These are phyloP conservation scores for Mustelus asterias DNA, from an alignment of 2,113 vertebrate species.

Conservation along the genomic window DNA sequence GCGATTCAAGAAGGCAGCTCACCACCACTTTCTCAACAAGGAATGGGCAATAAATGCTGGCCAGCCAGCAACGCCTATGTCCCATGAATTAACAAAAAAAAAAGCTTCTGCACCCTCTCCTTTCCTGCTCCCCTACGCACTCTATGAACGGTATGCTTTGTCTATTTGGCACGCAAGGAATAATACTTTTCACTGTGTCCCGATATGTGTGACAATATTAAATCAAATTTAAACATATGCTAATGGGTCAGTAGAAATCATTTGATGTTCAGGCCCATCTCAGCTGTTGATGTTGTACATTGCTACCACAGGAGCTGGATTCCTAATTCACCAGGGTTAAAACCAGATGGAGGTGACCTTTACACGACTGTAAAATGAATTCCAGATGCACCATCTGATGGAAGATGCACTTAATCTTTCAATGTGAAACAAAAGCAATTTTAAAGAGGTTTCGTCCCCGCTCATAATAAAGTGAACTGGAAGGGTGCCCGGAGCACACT, in stretches of 20 bases:
- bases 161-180: too few relatives aligned
- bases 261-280: not conserved
- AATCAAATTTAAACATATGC: not conserved
- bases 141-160: too few relatives aligned
- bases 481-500: not conserved
- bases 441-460: not conserved
- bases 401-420: not conserved
- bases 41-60: too few relatives aligned
- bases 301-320: not conserved
- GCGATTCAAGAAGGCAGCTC: too few relatives aligned
- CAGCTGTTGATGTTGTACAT: not conserved
- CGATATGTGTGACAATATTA: not conserved
- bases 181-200: too few relatives aligned
- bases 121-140: too few relatives aligned
- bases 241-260: not conserved
- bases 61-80: too few relatives aligned
- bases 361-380: not conserved
- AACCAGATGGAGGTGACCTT: not conserved
- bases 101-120: too few relatives aligned
- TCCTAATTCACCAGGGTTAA: not conserved
- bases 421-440: not conserved
- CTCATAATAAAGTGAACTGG: conserved; percentile 10
- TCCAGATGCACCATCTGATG: not conserved
- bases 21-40: too few relatives aligned
- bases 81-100: too few relatives aligned